phyloP scores from a whole-genome alignment of 2,113 vertebrate species.

The Oreotragus oreotragus region DNA sequence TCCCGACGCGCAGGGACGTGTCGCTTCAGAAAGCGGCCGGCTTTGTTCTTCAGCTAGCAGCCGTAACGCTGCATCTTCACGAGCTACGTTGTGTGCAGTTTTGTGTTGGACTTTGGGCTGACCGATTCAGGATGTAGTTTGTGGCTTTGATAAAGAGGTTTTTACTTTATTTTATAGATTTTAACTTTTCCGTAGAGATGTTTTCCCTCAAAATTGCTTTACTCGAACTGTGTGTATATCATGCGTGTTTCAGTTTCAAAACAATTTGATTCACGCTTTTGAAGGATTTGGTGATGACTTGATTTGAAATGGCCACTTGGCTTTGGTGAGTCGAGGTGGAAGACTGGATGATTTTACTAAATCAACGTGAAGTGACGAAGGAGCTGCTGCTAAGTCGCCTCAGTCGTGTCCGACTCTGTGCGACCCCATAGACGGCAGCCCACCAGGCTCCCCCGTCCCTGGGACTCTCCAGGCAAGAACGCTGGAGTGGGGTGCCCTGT shows the following conservation, averaged over 20 bases:
- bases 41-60: not conserved
- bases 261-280: not conserved
- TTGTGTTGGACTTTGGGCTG: not conserved
- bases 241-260: not conserved
- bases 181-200: not conserved
- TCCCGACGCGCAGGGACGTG: not conserved
- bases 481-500: rapidly evolving
- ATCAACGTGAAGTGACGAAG: not conserved
- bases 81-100: not conserved
- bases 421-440: no score
- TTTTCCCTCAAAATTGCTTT: not conserved
- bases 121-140: not conserved
- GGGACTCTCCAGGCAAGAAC: no score
- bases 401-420: no score
- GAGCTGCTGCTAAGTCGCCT: no score
- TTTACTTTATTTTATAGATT: not conserved
- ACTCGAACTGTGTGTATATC: not conserved
- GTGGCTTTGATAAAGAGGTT: slow-evolving; percentile 12
- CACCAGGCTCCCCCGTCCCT: no score
- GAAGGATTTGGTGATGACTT: not conserved
- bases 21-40: not conserved
- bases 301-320: not conserved
- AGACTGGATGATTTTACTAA: not conserved
- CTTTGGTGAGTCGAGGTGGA: not conserved
- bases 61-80: not conserved